Conservation (phyloP, 2,888 invertebrate species). For the Oscheius myriophilus region DNA sequence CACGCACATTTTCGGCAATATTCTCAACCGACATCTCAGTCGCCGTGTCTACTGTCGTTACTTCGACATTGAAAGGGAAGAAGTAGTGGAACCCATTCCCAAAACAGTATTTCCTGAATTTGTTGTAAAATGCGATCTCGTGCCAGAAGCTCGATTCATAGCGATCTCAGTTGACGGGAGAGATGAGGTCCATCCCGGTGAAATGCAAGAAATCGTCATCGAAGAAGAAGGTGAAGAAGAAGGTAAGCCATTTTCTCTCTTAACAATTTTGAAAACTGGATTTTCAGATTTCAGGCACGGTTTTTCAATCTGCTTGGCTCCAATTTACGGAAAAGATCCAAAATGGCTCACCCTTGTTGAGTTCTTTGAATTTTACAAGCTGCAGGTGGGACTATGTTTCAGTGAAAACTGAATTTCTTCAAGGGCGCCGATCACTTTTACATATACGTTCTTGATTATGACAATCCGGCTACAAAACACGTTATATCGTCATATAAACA, state of each 20-base stretch:
- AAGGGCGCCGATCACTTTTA: constrained; percentile 44
- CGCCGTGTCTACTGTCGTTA: constrained; percentile 46
- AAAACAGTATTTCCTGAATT: constrained; percentile 46
- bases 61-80: constrained; percentile 31
- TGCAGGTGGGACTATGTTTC: constrained; percentile 33
- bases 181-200: neutral
- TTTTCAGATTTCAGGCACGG: constrained; percentile 4
- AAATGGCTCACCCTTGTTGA: constrained; percentile 43
- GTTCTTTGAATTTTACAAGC: constrained; percentile 45
- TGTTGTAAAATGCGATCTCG: constrained; percentile 33
- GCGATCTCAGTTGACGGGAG: constrained; percentile 14
- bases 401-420: constrained; percentile 10
- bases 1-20: neutral
- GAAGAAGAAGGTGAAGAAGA: neutral
- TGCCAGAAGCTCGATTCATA: neutral
- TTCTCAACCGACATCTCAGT: constrained; percentile 29
- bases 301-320: constrained; percentile 46
- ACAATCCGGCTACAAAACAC: constrained; percentile 21
- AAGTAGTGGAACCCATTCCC: constrained; percentile 22
- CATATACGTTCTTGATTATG: constrained; percentile 32
- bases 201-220: neutral
- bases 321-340: constrained; percentile 42
- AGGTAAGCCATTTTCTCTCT: neutral
- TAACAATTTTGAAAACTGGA: neutral
- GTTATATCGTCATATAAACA: constrained; percentile 19